A percentile compares a stretch with the other conserved stretches of the same genome.
phyloP scores from a whole-genome alignment of 2,888 invertebrate genomes.

The Rhingia campestris region DNA sequence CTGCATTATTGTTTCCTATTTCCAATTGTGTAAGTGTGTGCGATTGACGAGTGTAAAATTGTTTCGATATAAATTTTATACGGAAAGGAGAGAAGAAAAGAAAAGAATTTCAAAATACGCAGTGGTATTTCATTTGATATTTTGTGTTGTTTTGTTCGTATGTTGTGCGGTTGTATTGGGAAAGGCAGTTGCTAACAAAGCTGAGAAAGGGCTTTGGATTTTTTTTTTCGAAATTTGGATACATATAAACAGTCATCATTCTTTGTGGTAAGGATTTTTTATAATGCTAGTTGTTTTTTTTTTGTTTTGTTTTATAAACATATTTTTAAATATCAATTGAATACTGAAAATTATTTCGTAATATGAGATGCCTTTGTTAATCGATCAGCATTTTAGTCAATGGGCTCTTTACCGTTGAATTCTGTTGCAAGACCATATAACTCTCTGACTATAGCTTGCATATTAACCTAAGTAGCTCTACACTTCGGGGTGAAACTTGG shows the following conservation, averaged over 20 bases:
- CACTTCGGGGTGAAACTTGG: no score
- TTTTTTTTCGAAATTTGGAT: conserved; percentile 34
- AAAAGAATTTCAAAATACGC: conserved; percentile 17
- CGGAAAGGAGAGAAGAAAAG: conserved; percentile 9
- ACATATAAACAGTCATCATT: conserved; percentile 19
- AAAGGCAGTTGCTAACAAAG: neutral
- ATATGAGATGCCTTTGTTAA: no score
- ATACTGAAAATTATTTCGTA: no score
- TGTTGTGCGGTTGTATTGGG: conserved; percentile 27
- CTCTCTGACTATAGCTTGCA: no score
- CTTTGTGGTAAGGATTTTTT: conserved; percentile 37
- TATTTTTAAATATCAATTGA: no score
- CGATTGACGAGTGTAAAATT: conserved; percentile 31
- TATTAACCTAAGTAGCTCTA: no score
- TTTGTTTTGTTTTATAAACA: neutral
- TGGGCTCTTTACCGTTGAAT: no score
- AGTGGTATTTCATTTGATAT: conserved; percentile 22
- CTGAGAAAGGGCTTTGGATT: neutral
- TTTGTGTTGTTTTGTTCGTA: conserved; percentile 14
- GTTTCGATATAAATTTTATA: conserved; percentile 67
- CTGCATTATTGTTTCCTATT: conserved; percentile 45
- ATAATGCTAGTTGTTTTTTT: neutral
- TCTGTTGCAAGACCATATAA: no score
- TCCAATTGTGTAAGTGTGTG: conserved; percentile 50
- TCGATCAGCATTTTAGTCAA: no score